Base-by-base conservation (phyloP, 2,113 vertebrate genomes). In the Menidia beryllina region DNA sequence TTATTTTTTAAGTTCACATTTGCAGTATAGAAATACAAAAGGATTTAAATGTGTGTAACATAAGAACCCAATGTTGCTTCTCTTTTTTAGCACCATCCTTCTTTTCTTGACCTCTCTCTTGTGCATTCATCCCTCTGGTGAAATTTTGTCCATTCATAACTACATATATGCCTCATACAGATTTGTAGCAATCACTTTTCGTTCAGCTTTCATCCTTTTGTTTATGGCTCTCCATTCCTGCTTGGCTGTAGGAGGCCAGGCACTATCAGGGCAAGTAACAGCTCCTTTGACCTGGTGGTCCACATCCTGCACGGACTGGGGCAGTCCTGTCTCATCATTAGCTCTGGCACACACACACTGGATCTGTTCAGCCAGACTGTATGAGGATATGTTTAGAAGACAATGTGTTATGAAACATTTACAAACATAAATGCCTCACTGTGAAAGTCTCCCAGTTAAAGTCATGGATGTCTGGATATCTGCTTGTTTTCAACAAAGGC, bases 211-310 rank as follows among this genome's bases (percentile, higher is more conserved):
- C 72, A 75, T 67, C 61, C 21, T 54, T 26, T 62, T 70, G n/a
- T 23, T 70, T 70, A 38, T 55, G 43, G 21, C 65, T 76, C 75
- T 77, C 65, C 25, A 34, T 49, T 56, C 84, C 68, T 60, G 82
- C 89, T 97, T 94, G 79, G 73, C 94, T 88, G 90, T 79, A 77
- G 94, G 90, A 94, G 95, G 95, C 95, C 88, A 92, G 72, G 2
- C 87, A 89, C 86, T 96, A 95, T 95, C 95, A 94, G 89, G 78
- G 82, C 56, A 4, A 63, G 77, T 2, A 36, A 91, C 83, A 70
- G 70, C 92, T 94, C 91, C 91, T 91, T 93, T 92, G 92, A 92
- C 92, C 93, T 72, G 74, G 76, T 80, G 85, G 86, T 69, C 86
- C 82, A 90, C 77, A 75, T 86, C 93, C 88, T 90, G 38, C 68